Conservation (phyloP, 1,140 invertebrate species). For the Rhyacophila brunnea region DNA sequence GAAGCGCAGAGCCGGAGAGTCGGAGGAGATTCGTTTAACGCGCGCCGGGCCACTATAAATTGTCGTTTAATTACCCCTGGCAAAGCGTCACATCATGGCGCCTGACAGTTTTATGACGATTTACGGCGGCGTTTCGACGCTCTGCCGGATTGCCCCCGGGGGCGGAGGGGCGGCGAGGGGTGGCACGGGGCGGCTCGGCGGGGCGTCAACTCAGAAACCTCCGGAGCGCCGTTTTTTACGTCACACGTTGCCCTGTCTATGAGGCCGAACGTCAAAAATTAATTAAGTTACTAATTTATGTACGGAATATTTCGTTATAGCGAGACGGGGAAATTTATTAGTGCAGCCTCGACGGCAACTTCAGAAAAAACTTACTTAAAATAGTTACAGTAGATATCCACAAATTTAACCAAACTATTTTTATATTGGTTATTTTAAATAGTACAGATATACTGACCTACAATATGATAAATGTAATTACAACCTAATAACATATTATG, state of each 20-base stretch:
- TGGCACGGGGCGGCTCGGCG: conserved; percentile 18
- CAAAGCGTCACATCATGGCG: conserved; percentile 64
- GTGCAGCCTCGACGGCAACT: too few species aligned
- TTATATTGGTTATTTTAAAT: too few species aligned
- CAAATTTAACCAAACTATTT: too few species aligned
- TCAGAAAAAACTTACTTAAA: too few species aligned
- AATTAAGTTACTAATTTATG: too few species aligned
- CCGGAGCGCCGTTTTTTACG: neutral
- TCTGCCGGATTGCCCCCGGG: conserved; percentile 39
- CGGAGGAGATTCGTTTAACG: conserved; percentile 35
- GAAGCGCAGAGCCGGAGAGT: conserved; percentile 10
- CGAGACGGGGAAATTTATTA: too few species aligned
- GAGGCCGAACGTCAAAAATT: too few species aligned
- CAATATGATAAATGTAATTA: too few species aligned
- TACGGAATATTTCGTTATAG: neutral
- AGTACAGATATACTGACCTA: too few species aligned
- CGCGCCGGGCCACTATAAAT: conserved; percentile 55
- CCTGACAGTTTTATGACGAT: conserved; percentile 70
- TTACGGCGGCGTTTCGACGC: conserved; percentile 63
- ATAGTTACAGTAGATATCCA: too few species aligned
- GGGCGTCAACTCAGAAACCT: neutral
- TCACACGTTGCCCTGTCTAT: conserved; percentile 32
- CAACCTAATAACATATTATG: too few species aligned
- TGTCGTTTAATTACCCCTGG: conserved; percentile 66
- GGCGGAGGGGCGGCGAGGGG: conserved; percentile 6